These are phyloP conservation scores for Callospermophilus lateralis DNA, from an alignment of 2,113 vertebrate genomes.

Conservation along the genomic window DNA sequence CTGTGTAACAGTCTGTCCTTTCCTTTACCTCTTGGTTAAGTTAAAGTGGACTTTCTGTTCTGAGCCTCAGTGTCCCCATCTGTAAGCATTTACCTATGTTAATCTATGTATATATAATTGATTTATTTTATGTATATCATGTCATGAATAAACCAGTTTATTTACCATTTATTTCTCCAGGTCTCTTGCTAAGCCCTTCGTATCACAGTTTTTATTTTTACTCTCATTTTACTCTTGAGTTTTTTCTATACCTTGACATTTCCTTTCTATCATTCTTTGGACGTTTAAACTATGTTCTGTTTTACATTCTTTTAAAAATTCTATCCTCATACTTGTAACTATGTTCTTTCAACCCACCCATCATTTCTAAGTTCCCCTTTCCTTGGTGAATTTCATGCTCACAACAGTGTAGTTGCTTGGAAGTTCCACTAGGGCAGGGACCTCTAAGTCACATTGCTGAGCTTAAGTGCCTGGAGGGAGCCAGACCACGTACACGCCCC, in stretches of 20 bases:
- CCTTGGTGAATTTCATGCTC: background rate
- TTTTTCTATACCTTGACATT: background rate
- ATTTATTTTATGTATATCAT: background rate
- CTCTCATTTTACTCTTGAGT: background rate
- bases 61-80: too few species aligned
- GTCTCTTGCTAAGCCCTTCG: background rate
- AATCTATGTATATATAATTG: background rate
- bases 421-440: background rate
- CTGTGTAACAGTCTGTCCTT: background rate
- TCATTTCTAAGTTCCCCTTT: background rate
- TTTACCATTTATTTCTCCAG: conserved; percentile 3
- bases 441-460: rapidly evolving
- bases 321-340: background rate
- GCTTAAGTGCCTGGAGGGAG: too few species aligned
- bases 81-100: background rate
- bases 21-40: too few species aligned
- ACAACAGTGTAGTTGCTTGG: background rate
- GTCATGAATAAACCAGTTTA: background rate
- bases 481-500: too few species aligned
- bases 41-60: too few species aligned
- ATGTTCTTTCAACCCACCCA: rapidly evolving
- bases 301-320: background rate
- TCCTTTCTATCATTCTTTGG: background rate
- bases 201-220: background rate
- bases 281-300: background rate